Base-by-base conservation (phyloP, 2,113 vertebrate species). In the Lonchura striata region DNA sequence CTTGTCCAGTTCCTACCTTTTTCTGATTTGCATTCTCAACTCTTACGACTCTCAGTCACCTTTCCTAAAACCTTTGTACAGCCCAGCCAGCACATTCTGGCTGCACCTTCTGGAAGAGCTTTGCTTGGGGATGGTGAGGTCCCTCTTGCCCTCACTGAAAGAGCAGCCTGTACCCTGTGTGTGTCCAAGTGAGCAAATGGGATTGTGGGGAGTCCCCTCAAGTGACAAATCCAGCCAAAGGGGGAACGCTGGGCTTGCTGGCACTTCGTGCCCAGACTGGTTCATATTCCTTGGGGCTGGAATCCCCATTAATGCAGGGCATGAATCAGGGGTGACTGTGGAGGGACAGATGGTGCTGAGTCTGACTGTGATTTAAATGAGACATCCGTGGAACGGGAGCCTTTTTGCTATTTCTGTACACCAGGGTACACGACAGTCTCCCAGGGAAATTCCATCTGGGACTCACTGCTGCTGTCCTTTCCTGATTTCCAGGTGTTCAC, bases 401-500 rank as follows among this genome's bases (percentile, higher is more conserved):
- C 25, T 66, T 60, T 74, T 12, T 42, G 20, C 61, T 82, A 0
- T 35, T 82, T 49, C 61, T 82, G 66, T 49, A 6, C 7, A 4
- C 15, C 25, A n/a, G 35, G 35, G 20, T 25, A 60, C 71, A 79
- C 68, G 69, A 47, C 77, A 60, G 35, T 14, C 66, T 95, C 41
- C 61, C 4, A 9, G 85, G 70, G 52, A 86, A 95, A 86, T 81
- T 24, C 5, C 41, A 76, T 39, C 59, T 75, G 47, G 57, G 44
- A 4, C 78, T 53, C 24, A 28, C 46, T 42, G 65, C 49, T 92
- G 10, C 69, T 28, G 46, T 82, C 65, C 72, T 71, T 66, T 75
- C 88, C 72, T 86, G 83, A 27, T 72, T 91, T 65, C 74, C 95
- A 91, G 83, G 81, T 76, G 91, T 50, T 94, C 64, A 5, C 83